A percentile compares a stretch with the other conserved stretches of the same genome.
Conservation (phyloP, 2,797 vertebrate species). For the Paedocypris micromegethes region DNA sequence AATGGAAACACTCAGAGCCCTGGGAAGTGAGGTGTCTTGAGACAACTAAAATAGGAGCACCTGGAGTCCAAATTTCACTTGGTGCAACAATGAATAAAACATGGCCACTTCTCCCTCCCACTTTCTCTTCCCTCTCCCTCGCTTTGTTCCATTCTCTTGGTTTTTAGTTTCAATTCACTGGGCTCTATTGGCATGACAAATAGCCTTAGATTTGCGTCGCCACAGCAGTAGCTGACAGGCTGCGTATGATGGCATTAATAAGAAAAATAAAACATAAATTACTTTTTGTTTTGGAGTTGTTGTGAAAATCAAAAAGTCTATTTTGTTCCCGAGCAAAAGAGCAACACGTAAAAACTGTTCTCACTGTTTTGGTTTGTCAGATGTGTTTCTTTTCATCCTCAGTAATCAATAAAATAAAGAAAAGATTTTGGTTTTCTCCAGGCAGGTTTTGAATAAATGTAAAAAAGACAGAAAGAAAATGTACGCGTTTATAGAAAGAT, state of each 20-base stretch:
- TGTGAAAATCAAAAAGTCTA: too few species aligned
- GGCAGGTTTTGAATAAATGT: too few species aligned
- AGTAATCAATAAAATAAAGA: too few species aligned
- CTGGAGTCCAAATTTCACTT: slow-evolving; percentile 47
- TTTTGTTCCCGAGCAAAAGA: too few species aligned
- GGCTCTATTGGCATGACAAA: slow-evolving; percentile 35
- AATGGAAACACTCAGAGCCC: slow-evolving; percentile 38
- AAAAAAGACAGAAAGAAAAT: too few species aligned
- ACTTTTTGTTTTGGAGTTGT: background rate
- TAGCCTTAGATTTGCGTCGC: slow-evolving; percentile 37
- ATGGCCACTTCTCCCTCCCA: slow-evolving; percentile 25
- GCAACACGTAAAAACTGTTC: too few species aligned
- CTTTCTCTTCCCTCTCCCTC: slow-evolving; percentile 25
- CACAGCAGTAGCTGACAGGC: slow-evolving; percentile 33
- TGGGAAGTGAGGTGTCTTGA: slow-evolving; percentile 40
- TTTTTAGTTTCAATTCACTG: slow-evolving; percentile 28
- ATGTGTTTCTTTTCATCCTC: too few species aligned
- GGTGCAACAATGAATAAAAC: slow-evolving; percentile 42
- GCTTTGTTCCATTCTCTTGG: slow-evolving; percentile 24
- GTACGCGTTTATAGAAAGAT: too few species aligned
- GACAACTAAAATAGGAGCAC: slow-evolving; percentile 40
- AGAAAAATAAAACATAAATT: slow-evolving; percentile 15
- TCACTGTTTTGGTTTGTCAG: too few species aligned
- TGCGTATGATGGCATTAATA: slow-evolving; percentile 14
- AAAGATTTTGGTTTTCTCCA: too few species aligned